phyloP scores from a whole-genome alignment of 1,140 invertebrate genomes.

The Laodelphax striatellus region DNA sequence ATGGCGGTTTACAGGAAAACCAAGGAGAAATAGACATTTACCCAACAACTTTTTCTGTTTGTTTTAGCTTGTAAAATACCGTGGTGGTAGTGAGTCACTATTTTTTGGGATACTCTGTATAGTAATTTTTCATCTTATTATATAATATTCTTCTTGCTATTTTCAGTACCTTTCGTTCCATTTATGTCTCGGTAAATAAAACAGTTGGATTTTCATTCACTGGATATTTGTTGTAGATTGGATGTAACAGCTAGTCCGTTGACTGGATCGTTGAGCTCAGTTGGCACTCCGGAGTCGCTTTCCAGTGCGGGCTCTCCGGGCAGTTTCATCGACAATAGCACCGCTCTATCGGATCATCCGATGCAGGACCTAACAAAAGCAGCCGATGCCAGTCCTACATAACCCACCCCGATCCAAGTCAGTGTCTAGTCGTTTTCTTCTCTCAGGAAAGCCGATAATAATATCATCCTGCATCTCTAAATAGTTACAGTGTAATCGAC shows the following conservation, averaged over 20 bases:
- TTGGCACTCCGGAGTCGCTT: slow-evolving; percentile 45
- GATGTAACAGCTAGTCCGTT: slow-evolving; percentile 40
- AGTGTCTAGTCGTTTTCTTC: background rate
- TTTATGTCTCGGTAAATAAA: too few species aligned
- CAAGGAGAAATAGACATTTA: too few species aligned
- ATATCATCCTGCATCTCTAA: background rate
- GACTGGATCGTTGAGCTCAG: slow-evolving; percentile 42
- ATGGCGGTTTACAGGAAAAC: too few species aligned
- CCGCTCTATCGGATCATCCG: background rate
- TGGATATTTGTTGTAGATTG: slow-evolving; percentile 24
- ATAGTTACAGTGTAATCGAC: too few species aligned
- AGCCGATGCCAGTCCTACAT: background rate
- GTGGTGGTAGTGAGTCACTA: too few species aligned
- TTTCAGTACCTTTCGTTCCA: too few species aligned
- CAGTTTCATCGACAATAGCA: slow-evolving; percentile 21
- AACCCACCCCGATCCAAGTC: background rate
- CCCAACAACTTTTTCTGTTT: too few species aligned
- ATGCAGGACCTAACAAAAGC: slow-evolving; percentile 2
- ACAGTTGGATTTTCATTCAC: too few species aligned
- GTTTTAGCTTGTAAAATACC: too few species aligned
- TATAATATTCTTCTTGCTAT: too few species aligned
- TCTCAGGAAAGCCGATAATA: background rate
- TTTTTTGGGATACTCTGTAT: too few species aligned
- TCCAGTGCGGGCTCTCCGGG: slow-evolving; percentile 46
- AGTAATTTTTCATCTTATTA: too few species aligned